phyloP scores from a whole-genome alignment of 2,888 invertebrate species.

The Clusia tigrina region DNA sequence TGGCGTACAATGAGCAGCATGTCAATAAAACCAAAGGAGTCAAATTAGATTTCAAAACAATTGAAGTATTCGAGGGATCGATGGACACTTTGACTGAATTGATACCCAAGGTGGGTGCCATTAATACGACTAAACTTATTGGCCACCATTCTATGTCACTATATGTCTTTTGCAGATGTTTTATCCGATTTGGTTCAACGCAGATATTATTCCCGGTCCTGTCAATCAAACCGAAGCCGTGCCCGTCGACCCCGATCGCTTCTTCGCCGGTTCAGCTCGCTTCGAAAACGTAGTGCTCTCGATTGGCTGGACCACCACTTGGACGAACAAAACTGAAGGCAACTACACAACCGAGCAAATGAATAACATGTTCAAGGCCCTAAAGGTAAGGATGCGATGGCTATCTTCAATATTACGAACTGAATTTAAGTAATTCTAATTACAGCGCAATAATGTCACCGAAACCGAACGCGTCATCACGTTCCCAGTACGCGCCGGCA shows the following conservation, averaged over 20 bases:
- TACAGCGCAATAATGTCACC: conserved; percentile 47
- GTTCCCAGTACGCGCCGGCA: conserved; percentile 78
- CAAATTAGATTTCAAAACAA: conserved; percentile 87
- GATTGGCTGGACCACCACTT: conserved; percentile 85
- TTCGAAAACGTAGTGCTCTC: conserved; percentile 76
- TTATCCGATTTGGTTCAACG: conserved; percentile 86
- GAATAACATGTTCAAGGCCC: conserved; percentile 72
- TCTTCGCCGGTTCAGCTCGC: conserved; percentile 69
- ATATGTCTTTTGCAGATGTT: conserved; percentile 68
- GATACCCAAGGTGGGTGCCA: conserved; percentile 60
- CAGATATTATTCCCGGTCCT: conserved; percentile 81
- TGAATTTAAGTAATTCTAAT: conserved; percentile 5
- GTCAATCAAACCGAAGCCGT: conserved; percentile 67
- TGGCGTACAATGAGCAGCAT: conserved; percentile 66
- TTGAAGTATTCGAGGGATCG: conserved; percentile 74
- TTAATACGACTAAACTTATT: not conserved
- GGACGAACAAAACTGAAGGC: conserved; percentile 66
- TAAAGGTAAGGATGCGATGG: conserved; percentile 67
- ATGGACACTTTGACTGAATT: conserved; percentile 63
- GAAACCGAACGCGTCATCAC: conserved; percentile 76
- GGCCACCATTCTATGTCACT: not conserved
- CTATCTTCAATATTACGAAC: not conserved
- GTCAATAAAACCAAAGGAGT: conserved; percentile 73
- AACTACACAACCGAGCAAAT: conserved; percentile 72
- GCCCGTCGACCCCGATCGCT: conserved; percentile 71